These are phyloP conservation scores for Leptothorax acervorum DNA, from an alignment of 2,888 invertebrate species.

Conservation along the genomic window DNA sequence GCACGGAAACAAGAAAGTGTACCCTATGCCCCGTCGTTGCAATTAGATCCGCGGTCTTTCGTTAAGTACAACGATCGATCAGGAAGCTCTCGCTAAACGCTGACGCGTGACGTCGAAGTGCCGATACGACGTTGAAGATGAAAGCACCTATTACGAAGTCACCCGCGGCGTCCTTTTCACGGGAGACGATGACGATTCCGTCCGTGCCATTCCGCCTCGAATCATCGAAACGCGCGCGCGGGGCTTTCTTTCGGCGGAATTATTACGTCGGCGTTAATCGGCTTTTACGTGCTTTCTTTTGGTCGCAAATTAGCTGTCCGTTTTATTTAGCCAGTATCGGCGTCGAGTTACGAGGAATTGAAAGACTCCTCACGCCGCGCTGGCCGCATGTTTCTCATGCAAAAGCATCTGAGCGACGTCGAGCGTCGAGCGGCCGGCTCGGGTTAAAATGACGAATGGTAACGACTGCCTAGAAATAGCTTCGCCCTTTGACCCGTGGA, in stretches of 20 bases:
- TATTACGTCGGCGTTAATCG: constrained; percentile 24
- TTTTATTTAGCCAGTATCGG: constrained; percentile 10
- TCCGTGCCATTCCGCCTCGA: neutral
- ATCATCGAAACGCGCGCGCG: neutral
- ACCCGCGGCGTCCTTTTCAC: constrained; percentile 23
- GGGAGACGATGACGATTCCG: constrained; percentile 35
- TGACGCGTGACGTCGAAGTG: constrained; percentile 17
- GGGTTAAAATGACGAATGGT: constrained; percentile 49
- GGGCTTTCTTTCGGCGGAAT: constrained; percentile 15
- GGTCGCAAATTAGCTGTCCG: constrained; percentile 40
- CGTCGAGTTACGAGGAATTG: neutral
- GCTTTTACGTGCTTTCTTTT: constrained; percentile 7
- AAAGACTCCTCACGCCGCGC: neutral
- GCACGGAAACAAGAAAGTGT: constrained; percentile 7
- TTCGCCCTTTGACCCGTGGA: constrained; percentile 60
- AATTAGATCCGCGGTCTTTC: constrained; percentile 27
- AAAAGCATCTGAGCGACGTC: constrained; percentile 13
- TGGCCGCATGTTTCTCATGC: neutral
- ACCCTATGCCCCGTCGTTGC: neutral
- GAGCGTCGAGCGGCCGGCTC: constrained; percentile 9
- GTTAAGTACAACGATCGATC: constrained; percentile 18
- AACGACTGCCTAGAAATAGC: constrained; percentile 56
- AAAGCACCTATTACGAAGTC: constrained; percentile 12
- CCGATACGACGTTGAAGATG: constrained; percentile 30
- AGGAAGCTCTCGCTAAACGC: constrained; percentile 16